Base-by-base conservation (phyloP, 1,140 invertebrate species). In the Drosophila ananassae region DNA sequence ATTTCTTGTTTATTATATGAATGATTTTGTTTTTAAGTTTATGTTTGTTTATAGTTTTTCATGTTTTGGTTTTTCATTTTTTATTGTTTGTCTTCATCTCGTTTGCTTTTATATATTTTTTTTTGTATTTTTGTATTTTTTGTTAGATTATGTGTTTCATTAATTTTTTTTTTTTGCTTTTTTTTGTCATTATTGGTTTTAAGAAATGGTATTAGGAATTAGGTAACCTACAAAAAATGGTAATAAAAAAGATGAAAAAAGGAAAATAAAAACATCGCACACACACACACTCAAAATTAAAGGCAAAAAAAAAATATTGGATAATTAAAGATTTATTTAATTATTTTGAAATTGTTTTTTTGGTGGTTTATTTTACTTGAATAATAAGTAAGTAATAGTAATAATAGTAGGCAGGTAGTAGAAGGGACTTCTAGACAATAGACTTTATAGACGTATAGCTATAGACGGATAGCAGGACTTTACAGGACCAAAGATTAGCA, bases 221-320 rank as follows among this genome's bases (percentile, higher is more conserved):
- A 92, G 77, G 91, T 91, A 91, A 92, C 91, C 91, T 92, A 92
- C 91, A 91, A 92, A 91, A 89, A 91, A 91, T 91, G 78, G 77
- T 83, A 90, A 90, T 83, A 91, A 91, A 91, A 91, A 83, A 89
- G 83, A 89, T 83, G 90, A 80, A 91, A 87, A 69, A 80, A 83
- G 63, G 72, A 83, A 83, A 83, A 83, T 69, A 83, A 68, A 90
- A 79, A 83, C 73, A 80, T 71, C 68, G 69, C 71, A 72, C 67
- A 74, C 74, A 57, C 74, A 77, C 63, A 77, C 73, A 77, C 64
- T 61, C 53, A 78, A 77, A 72, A 72, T 47, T 6, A 59, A 60
- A 60, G 17, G 54, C 25, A 52, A 69, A 56, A 56, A 39, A 48
- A 44, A 17, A 17, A 17, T 17, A 17, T 17, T 17, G 21, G 21